Evolutionary conservation across 2,113 vertebrate genomes (phyloP).

Genomic region (Clupea harengus): DNA sequence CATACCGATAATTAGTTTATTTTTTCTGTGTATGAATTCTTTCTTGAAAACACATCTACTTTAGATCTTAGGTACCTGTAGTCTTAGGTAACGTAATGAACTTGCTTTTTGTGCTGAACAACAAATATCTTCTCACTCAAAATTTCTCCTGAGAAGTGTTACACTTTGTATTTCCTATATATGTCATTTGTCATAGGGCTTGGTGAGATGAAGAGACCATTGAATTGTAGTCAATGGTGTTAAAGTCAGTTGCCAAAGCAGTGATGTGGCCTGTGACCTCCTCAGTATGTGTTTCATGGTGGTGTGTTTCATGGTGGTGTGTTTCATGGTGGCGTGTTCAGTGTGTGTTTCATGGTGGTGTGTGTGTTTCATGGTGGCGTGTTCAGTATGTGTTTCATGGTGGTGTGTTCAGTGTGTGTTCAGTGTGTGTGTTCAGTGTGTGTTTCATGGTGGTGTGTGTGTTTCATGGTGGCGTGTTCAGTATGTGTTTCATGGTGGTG

Average conservation of each 20-base stretch:
- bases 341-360: neutral
- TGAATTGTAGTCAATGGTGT: neutral
- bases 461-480: too few species aligned
- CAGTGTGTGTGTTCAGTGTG: neutral
- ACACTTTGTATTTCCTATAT: neutral
- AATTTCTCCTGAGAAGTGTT: neutral
- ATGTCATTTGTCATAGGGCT: neutral
- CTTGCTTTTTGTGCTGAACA: too few species aligned
- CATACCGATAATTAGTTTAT: too few species aligned
- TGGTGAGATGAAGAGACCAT: neutral
- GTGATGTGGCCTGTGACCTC: slow-evolving; percentile 3
- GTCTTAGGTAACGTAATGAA: too few species aligned
- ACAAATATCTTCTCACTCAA: neutral
- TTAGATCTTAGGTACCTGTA: too few species aligned
- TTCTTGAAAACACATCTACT: too few species aligned
- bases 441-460: neutral
- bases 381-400: neutral
- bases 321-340: too few species aligned
- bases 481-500: neutral
- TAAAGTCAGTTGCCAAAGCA: neutral
- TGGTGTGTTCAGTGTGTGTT: neutral
- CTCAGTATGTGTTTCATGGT: neutral
- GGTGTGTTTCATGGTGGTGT: neutral
- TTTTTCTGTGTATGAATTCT: too few species aligned
- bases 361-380: neutral